Base-by-base conservation (phyloP, 37 sponge, comb jelly and placozoan species). In the Ephydatia muelleri region DNA sequence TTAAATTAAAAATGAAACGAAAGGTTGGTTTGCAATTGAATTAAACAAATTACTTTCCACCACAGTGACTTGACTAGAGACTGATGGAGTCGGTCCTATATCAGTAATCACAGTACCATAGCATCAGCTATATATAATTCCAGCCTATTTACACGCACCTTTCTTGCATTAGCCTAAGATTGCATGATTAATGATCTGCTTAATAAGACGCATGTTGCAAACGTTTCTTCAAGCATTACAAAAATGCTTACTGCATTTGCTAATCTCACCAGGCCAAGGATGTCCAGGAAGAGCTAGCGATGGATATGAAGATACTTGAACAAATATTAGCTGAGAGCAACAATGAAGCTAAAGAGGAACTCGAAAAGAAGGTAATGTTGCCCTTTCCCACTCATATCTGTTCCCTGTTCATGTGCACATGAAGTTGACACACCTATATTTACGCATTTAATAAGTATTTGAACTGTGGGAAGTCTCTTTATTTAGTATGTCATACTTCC, bases 281-380 rank as follows among this genome's bases (percentile, higher is more conserved):
- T 48, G 79, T 91, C 30, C 97, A 98, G 73, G 95, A 94, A 72
- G 97, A 98, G 77, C 79, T 98, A 3, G 99, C 97, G 25, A 77
- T 96, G 78, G 99, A 98, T 65, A 98, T 98, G 99, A 98, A 95
- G 83, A 82, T 96, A 26, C 80, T 98, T 31, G 95, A 98, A 72
- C 87, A 92, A 16, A 89, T 98, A 80, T 80, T 98, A 27, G 32
- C 67, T 30, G 82, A 87, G 67, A 95, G 90, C 31, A 83, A 73
- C 71, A 95, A 94, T 88, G 97, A 96, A 30, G 93, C 88, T 27
- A 84, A 85, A 83, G 87, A 90, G 40, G 67, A 78, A 2, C 83
- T 90, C 6, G 83, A 96, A 64, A 86, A 82, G 66, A 93, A 94
- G 88, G 93, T 93, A 72, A 68, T 38, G 36, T 30, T 65, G 38